Evolutionary conservation across 2,888 invertebrate genomes (phyloP).

Genomic region (Camptogramma bilineatum): DNA sequence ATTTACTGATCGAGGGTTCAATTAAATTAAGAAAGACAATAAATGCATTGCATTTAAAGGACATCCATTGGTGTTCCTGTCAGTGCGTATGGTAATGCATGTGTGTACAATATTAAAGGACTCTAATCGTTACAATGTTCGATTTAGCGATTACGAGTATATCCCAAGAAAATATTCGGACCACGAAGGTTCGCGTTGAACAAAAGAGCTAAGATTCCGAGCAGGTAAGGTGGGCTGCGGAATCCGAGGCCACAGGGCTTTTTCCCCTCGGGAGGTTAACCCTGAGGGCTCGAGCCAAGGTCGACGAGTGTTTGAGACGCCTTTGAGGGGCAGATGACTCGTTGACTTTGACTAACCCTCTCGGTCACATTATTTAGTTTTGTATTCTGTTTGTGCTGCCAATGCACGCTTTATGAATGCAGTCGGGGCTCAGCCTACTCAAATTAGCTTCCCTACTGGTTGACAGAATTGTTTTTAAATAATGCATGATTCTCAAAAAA

Average conservation of each 20-base stretch:
- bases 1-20: neutral
- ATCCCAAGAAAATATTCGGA: conserved; percentile 45
- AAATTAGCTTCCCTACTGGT: conserved; percentile 36
- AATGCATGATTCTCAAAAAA: conserved; percentile 21
- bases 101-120: neutral
- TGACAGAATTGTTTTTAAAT: conserved; percentile 22
- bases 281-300: conserved; percentile 70
- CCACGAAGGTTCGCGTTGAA: conserved; percentile 50
- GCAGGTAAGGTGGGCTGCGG: conserved; percentile 66
- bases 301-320: conserved; percentile 70
- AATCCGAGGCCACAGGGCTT: conserved; percentile 65
- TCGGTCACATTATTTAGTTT: conserved; percentile 59
- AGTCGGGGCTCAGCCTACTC: conserved; percentile 39
- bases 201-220: conserved; percentile 58
- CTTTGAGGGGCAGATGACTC: conserved; percentile 72
- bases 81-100: neutral
- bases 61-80: neutral
- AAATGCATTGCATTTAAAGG: neutral
- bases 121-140: conserved; percentile 3
- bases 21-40: neutral
- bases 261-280: conserved; percentile 72
- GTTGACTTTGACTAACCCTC: conserved; percentile 75
- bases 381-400: conserved; percentile 61
- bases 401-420: conserved; percentile 68
- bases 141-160: conserved; percentile 10